phyloP scores from a whole-genome alignment of 2,888 invertebrate genomes.

The Phyllotreta cruciferae region DNA sequence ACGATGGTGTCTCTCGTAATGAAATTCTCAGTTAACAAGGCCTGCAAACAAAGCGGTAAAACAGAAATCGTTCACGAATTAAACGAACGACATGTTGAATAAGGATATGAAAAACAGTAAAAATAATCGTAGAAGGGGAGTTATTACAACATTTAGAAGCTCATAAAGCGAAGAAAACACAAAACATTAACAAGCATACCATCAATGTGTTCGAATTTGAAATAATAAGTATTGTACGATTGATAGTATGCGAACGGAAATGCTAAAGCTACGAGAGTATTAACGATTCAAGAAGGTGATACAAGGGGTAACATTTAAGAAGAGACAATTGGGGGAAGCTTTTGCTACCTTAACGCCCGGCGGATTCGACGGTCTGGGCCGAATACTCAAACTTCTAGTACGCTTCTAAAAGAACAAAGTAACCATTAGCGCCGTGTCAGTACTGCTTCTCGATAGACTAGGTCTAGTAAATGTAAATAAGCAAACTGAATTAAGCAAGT shows the following conservation, averaged over 20 bases:
- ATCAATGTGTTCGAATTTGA: slow-evolving; percentile 7
- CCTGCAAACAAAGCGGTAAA: slow-evolving; percentile 61
- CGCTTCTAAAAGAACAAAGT: slow-evolving; percentile 62
- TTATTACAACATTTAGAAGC: slow-evolving; percentile 18
- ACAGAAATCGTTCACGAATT: slow-evolving; percentile 3
- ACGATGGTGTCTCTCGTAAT: slow-evolving; percentile 68
- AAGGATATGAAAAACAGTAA: slow-evolving; percentile 7
- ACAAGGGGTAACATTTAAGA: slow-evolving; percentile 33
- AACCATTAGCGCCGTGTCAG: slow-evolving; percentile 20
- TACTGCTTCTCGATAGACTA: slow-evolving; percentile 9
- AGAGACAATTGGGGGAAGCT: slow-evolving; percentile 37
- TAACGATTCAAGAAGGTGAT: slow-evolving; percentile 25
- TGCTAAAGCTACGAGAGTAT: slow-evolving; percentile 26
- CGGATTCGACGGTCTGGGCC: slow-evolving; percentile 64
- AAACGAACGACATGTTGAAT: slow-evolving; percentile 10
- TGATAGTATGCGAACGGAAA: slow-evolving; percentile 12
- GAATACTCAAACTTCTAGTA: slow-evolving; percentile 65
- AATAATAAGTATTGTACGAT: neutral
- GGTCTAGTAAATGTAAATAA: neutral
- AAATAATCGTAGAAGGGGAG: neutral
- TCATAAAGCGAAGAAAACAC: slow-evolving; percentile 16
- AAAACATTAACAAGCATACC: slow-evolving; percentile 17
- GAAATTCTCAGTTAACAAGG: slow-evolving; percentile 69
- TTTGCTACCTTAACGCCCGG: slow-evolving; percentile 65
- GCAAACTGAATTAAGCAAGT: slow-evolving; percentile 14